Conservation (phyloP, 2,888 invertebrate genomes). For the Danaus chrysippus region DNA sequence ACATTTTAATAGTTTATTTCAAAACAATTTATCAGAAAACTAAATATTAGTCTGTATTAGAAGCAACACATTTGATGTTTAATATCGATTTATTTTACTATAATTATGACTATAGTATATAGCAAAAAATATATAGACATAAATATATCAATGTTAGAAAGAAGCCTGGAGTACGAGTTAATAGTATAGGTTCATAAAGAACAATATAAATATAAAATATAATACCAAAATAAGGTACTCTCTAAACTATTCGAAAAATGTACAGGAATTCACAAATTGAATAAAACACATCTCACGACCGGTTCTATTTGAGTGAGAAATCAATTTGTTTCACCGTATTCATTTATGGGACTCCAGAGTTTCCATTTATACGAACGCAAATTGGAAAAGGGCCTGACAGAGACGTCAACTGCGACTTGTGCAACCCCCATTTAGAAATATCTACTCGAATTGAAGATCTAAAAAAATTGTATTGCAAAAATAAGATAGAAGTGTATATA, state of each 20-base stretch:
- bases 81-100: no score
- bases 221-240: conserved; percentile 22
- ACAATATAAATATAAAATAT: background rate
- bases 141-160: no score
- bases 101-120: no score
- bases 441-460: conserved; percentile 18
- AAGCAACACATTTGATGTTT: no score
- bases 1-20: no score
- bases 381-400: conserved; percentile 73
- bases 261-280: conserved; percentile 14
- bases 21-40: no score
- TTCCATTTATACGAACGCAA: conserved; percentile 74
- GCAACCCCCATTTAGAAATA: conserved; percentile 52
- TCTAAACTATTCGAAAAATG: conserved; percentile 28
- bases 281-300: conserved; percentile 46
- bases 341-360: conserved; percentile 72
- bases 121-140: no score
- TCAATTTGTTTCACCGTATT: conserved; percentile 75
- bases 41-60: no score
- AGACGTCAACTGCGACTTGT: conserved; percentile 74
- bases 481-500: background rate
- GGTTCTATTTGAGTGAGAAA: conserved; percentile 74
- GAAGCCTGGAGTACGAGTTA: no score
- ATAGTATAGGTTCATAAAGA: no score
- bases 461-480: conserved; percentile 12